phyloP scores from a whole-genome alignment of 2,888 invertebrate species.

The Apamea sordens region DNA sequence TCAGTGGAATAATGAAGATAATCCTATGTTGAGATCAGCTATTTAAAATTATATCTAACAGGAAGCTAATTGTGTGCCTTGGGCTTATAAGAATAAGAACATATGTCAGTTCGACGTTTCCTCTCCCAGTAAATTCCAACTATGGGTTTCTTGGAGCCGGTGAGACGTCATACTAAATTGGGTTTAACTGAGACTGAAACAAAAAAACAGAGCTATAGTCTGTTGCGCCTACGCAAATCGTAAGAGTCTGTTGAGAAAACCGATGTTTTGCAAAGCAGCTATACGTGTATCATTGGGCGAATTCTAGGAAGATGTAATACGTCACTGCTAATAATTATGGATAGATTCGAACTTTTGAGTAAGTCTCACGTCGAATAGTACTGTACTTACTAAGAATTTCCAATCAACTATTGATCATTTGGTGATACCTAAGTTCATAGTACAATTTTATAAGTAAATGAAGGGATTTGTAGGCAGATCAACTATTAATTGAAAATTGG shows the following conservation, averaged over 20 bases:
- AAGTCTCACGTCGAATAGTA: background rate
- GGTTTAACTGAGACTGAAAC: constrained; percentile 11
- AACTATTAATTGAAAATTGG: background rate
- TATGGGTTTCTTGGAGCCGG: constrained; percentile 3
- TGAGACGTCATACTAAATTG: constrained; percentile 22
- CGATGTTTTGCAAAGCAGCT: constrained; percentile 3
- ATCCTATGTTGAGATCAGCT: background rate
- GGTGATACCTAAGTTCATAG: background rate
- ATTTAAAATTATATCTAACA: background rate
- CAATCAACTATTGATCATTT: background rate
- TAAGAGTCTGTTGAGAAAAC: constrained; percentile 6
- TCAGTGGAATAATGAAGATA: background rate
- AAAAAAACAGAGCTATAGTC: constrained; percentile 27
- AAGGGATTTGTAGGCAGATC: background rate
- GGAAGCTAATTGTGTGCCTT: background rate
- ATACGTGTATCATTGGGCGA: background rate
- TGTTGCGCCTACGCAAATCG: background rate
- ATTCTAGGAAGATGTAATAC: background rate
- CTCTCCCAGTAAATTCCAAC: constrained; percentile 16
- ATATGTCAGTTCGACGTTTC: constrained; percentile 7
- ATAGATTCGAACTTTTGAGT: background rate
- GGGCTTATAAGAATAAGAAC: too few relatives aligned
- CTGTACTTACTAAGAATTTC: background rate
- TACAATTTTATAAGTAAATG: background rate
- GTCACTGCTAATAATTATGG: background rate